phyloP scores from a whole-genome alignment of 2,797 vertebrate genomes.

The Syndactyla subalaris region DNA sequence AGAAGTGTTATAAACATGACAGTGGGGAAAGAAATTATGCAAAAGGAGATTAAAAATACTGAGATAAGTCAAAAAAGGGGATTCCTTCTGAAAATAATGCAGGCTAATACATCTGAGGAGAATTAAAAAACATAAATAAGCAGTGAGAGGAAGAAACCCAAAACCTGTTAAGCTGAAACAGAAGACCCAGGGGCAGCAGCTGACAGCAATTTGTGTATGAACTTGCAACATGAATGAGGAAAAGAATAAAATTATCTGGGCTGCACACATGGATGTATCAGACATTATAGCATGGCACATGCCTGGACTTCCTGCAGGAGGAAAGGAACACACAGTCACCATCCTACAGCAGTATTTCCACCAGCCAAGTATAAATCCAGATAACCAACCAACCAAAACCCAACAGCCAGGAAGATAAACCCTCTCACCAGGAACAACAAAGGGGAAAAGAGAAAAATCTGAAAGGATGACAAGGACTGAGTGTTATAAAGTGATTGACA shows the following conservation, averaged over 20 bases:
- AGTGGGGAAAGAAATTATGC: slow-evolving; percentile 23
- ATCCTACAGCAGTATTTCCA: not conserved
- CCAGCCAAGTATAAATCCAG: not conserved
- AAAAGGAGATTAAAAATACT: slow-evolving; percentile 22
- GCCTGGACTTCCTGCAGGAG: not conserved
- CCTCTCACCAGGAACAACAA: not conserved
- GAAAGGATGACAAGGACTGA: not conserved
- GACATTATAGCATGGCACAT: accelerated
- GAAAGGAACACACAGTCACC: not conserved
- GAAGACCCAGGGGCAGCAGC: slow-evolving; percentile 6
- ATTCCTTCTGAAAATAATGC: not conserved
- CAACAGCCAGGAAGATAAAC: not conserved
- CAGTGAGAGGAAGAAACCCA: not conserved
- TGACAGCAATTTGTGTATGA: not conserved
- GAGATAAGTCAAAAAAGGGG: not conserved
- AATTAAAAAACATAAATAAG: not conserved
- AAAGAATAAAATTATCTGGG: not conserved
- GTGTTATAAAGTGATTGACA: not conserved
- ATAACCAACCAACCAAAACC: not conserved
- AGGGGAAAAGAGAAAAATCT: not conserved
- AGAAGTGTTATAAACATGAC: slow-evolving; percentile 60
- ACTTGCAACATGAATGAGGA: not conserved
- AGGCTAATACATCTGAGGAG: not conserved
- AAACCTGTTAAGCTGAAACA: not conserved
- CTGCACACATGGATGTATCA: not conserved